These are phyloP conservation scores for Synanthedon myopaeformis DNA, from an alignment of 2,888 invertebrate species.

Conservation along the genomic window DNA sequence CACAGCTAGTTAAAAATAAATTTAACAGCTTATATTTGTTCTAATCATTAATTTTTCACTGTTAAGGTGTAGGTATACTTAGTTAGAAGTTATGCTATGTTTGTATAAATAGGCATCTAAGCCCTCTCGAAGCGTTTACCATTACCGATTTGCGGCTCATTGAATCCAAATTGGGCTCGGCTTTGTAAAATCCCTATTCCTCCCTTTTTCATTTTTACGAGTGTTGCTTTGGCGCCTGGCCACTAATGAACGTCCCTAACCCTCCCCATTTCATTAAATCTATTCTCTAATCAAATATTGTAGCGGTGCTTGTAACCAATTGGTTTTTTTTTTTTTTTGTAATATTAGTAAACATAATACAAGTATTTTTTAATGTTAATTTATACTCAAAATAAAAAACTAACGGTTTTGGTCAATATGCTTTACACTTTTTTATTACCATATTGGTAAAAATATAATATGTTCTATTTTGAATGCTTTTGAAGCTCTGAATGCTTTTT, in stretches of 20 bases:
- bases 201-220: constrained; percentile 50
- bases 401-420: too few relatives aligned
- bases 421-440: too few relatives aligned
- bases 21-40: too few relatives aligned
- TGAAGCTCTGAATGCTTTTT: too few relatives aligned
- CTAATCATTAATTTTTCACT: too few relatives aligned
- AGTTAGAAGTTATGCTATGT: background rate
- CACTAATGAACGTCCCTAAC: constrained; percentile 38
- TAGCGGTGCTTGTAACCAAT: background rate
- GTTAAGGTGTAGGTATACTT: background rate
- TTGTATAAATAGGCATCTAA: constrained; percentile 18
- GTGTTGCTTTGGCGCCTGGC: constrained; percentile 28
- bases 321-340: background rate
- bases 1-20: too few relatives aligned
- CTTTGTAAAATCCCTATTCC: constrained; percentile 35
- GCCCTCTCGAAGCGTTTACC: constrained; percentile 37
- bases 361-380: too few relatives aligned
- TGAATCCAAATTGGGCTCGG: constrained; percentile 46
- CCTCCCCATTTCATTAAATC: constrained; percentile 11
- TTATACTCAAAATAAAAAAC: too few relatives aligned
- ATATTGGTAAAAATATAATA: too few relatives aligned
- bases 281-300: background rate
- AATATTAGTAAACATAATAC: too few relatives aligned
- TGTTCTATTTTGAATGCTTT: too few relatives aligned
- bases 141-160: constrained; percentile 49